Conservation (phyloP, 2,888 invertebrate species). For the Deroplatys truncata region DNA sequence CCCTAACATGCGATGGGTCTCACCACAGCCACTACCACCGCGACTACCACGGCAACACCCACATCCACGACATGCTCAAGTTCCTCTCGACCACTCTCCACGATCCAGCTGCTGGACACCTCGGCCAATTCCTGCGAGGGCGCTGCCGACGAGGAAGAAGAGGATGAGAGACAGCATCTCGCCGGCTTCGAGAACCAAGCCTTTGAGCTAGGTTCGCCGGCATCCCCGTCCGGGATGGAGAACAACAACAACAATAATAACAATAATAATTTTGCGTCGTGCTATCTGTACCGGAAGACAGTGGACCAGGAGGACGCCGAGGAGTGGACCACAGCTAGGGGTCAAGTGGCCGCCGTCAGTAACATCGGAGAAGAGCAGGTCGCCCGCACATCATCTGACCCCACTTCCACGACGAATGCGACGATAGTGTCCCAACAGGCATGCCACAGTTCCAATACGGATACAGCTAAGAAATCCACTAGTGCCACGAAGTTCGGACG, state of each 20-base stretch:
- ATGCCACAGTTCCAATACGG: not conserved
- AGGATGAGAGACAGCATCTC: not conserved
- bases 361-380: not conserved
- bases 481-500: not conserved
- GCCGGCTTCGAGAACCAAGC: conserved; percentile 4
- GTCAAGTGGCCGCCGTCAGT: not conserved
- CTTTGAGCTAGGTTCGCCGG: conserved; percentile 9
- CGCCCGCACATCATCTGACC: not conserved
- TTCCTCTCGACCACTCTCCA: not conserved
- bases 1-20: not conserved
- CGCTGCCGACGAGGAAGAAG: not conserved
- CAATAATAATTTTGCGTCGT: not conserved
- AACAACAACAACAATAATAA: not conserved
- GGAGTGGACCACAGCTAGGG: not conserved
- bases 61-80: not conserved
- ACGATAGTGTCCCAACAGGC: not conserved
- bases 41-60: not conserved
- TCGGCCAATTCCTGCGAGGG: not conserved
- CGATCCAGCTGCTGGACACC: not conserved
- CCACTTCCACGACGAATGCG: not conserved
- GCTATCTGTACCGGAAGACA: not conserved
- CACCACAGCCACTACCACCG: not conserved
- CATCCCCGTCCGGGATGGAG: not conserved
- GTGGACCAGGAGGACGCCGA: not conserved
- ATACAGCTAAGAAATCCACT: not conserved